Percentiles rank a stretch among this genome's conserved stretches.
phyloP scores from a whole-genome alignment of 2,113 vertebrate genomes.

The Plectropomus leopardus region DNA sequence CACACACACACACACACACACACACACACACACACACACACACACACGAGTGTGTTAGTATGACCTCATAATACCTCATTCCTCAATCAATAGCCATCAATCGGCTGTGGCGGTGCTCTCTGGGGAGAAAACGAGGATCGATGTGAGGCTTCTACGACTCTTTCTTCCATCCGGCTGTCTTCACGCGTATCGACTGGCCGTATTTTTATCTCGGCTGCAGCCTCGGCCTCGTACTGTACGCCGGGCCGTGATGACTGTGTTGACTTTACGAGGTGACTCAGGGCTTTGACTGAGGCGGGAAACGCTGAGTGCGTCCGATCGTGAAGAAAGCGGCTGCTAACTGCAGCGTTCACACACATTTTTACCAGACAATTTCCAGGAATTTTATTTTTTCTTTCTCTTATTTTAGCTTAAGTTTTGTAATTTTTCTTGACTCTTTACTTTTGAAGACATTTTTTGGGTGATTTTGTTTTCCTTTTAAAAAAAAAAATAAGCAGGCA shows the following conservation, averaged over 20 bases:
- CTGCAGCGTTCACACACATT: too few relatives aligned
- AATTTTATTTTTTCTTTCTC: too few relatives aligned
- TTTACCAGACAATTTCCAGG: too few relatives aligned
- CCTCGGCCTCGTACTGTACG: not conserved
- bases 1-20: conserved; percentile 32
- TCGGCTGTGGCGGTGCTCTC: conserved; percentile 14
- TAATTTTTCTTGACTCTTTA: too few relatives aligned
- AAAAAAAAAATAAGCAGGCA: too few relatives aligned
- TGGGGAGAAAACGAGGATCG: not conserved
- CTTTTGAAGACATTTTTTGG: too few relatives aligned
- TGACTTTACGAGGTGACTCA: conserved; percentile 34
- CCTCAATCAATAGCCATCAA: conserved; percentile 26
- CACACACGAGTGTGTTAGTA: conserved; percentile 22
- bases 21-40: conserved; percentile 23
- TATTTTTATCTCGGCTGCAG: conserved; percentile 14
- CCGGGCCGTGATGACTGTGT: not conserved
- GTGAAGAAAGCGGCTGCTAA: not conserved
- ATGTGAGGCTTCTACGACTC: not conserved
- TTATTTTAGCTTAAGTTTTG: too few relatives aligned
- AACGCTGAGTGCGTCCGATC: not conserved
- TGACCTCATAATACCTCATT: conserved; percentile 29
- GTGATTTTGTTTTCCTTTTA: too few relatives aligned
- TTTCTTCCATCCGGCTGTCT: not conserved
- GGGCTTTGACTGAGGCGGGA: conserved; percentile 8
- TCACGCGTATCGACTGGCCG: conserved; percentile 15